phyloP scores from a whole-genome alignment of 2,888 invertebrate species.

The Anarsia innoxiella region DNA sequence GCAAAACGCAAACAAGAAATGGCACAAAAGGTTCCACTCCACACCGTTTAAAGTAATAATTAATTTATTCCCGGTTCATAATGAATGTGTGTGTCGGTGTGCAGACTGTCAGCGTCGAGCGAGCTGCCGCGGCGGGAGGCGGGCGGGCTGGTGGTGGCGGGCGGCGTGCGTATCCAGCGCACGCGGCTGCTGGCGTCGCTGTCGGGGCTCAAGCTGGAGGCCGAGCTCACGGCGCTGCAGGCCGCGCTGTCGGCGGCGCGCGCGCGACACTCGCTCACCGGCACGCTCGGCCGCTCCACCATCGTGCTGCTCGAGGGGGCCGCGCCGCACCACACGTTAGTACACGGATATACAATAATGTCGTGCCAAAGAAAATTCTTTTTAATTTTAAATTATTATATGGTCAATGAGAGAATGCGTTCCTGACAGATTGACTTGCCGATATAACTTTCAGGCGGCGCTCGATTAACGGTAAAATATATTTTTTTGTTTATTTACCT shows the following conservation, averaged over 20 bases:
- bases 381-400: no score
- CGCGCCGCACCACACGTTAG: slow-evolving; percentile 91
- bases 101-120: neutral
- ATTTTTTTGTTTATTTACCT: no score
- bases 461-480: no score
- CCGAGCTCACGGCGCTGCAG: slow-evolving; percentile 93
- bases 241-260: slow-evolving; percentile 95
- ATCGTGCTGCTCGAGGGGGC: slow-evolving; percentile 93
- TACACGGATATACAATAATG: no score
- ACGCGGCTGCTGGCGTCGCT: slow-evolving; percentile 91
- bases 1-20: no score
- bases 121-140: slow-evolving; percentile 36
- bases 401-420: no score
- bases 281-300: slow-evolving; percentile 93
- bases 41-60: no score
- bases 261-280: slow-evolving; percentile 88
- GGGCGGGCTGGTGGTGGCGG: slow-evolving; percentile 86
- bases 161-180: slow-evolving; percentile 87
- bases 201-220: slow-evolving; percentile 95
- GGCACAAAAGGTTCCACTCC: no score
- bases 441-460: no score
- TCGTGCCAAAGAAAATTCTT: neutral
- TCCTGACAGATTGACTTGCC: no score
- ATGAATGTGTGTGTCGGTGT: no score
- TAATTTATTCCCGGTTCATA: no score